Conservation (phyloP, 2,797 vertebrate genomes). For the Xenopus petersii region DNA sequence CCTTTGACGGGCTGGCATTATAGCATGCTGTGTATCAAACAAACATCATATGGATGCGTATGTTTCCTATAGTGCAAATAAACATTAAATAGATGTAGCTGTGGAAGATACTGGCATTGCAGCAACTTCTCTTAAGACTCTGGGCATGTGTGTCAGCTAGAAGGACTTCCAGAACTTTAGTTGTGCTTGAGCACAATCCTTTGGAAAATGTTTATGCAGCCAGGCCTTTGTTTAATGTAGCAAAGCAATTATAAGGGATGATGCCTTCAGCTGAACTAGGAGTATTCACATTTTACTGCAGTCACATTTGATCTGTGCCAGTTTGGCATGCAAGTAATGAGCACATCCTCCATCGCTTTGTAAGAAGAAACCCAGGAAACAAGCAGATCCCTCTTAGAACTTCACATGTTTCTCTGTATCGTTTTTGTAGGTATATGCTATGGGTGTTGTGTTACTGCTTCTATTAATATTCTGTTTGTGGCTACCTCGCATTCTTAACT, state of each 20-base stretch:
- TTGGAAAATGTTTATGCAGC: not conserved
- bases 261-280: slow-evolving; percentile 17
- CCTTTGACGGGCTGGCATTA: too few species aligned
- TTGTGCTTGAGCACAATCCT: slow-evolving; percentile 7
- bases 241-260: slow-evolving; percentile 18
- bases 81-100: too few species aligned
- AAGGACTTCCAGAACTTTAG: slow-evolving; percentile 2
- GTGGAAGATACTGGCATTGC: too few species aligned
- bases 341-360: slow-evolving; percentile 8
- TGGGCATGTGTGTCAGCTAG: not conserved
- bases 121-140: too few species aligned
- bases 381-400: not conserved
- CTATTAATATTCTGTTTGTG: too few species aligned
- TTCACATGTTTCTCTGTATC: not conserved
- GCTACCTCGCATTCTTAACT: too few species aligned
- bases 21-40: too few species aligned
- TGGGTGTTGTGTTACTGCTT: too few species aligned
- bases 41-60: too few species aligned
- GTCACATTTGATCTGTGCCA: not conserved
- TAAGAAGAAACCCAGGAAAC: not conserved
- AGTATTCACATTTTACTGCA: not conserved
- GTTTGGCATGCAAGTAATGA: not conserved
- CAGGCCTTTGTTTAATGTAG: slow-evolving; percentile 26
- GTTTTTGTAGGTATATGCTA: not conserved
- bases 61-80: too few species aligned